Base-by-base conservation (phyloP, 2,888 invertebrate species). In the Drosophila greeni region DNA sequence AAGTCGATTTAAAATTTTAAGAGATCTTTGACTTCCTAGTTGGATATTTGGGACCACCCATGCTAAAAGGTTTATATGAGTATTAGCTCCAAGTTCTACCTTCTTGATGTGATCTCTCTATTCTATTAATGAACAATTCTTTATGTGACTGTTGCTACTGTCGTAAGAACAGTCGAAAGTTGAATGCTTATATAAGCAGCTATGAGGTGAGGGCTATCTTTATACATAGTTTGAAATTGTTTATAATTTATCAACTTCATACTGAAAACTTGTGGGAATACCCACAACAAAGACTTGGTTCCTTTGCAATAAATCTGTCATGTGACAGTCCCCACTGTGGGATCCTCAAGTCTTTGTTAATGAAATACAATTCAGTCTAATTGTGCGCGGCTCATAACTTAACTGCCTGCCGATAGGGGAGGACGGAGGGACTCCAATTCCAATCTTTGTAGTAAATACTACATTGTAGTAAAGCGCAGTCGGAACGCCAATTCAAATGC, bases 301-400 rank as follows among this genome's bases (percentile, higher is more conserved):
- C 18, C 14, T 8, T 29, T 14, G 8, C 1, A 26, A 26, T 16
- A 26, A 16, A 20, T 47, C 29, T 29, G 18, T 8, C 37, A 23
- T 39, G 54, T 39, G 43, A 18, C 14, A 43, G 59, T n/a, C n/a
- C 11, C 26, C 33, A 24, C 58, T 58, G 42, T 34, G 23, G 14
- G 29, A 55, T 39, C 56, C 18, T n/a, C 37, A 31, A 51, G 31
- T 24, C 24, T 23, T 57, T 55, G 18, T 58, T 58, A 42, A 56
- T 58, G 43, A 59, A 43, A 29, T 14, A 14, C 42, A 58, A 36
- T 58, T 58, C 36, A 23, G 23, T 3, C 12, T 39, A 39, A 53
- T 57, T 57, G 39, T 33, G 45, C 26, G 45, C 20, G 45, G 5
- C 29, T 18, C 33, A 40, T 16, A 34, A 36, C 16, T 16, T 34